Evolutionary conservation across 2,113 vertebrate genomes (phyloP), one percentile per base, ranked within the genome.

Genomic region (Pitta sordida): DNA sequence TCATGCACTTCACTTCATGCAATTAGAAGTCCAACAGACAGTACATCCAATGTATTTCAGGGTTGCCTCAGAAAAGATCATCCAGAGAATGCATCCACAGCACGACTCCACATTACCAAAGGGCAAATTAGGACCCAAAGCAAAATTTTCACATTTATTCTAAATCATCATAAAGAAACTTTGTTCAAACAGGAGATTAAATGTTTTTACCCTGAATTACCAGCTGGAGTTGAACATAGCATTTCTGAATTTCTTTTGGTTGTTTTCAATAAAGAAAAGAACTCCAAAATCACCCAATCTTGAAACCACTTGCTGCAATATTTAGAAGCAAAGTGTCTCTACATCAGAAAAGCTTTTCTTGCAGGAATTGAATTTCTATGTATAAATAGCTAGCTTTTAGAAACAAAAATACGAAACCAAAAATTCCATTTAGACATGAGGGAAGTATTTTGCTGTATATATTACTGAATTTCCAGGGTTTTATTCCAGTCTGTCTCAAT

Each of bases 1-100:
- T 91, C 15, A 36, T 0, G 0, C 4, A 3, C 23, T 79, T 52
- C 19, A 18, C 13, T 48, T 62, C 11, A 14, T 10, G 6, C 9
- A 18, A 60, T 14, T 53, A 27, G 48, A 83, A 55, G 49, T 48
- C 49, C 5, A 0, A 13, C 76, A 73, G n/a, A 17, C 15, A 9
- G 17, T 43, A 75, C 23, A 26, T 29, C 5, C 59, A 48, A 7
- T 3, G 1, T 13, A 4, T 52, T 64, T 62, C 59, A 74, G 49
- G 21, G 52, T 9, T 76, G 11, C 24, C 19, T 69, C 46, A 58
- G 27, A 73, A 58, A 39, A 51, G 6, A 39, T 44, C n/a, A 27
- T 16, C 2, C 13, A 34, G 65, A 78, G 24, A 77, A 36, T 21
- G 21, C 30, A 58, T 29, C 23, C 30, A 41, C 39, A 43, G 32